Evolutionary conservation across 2,113 vertebrate species (phyloP).

Genomic region (Nerophis lumbriciformis): DNA sequence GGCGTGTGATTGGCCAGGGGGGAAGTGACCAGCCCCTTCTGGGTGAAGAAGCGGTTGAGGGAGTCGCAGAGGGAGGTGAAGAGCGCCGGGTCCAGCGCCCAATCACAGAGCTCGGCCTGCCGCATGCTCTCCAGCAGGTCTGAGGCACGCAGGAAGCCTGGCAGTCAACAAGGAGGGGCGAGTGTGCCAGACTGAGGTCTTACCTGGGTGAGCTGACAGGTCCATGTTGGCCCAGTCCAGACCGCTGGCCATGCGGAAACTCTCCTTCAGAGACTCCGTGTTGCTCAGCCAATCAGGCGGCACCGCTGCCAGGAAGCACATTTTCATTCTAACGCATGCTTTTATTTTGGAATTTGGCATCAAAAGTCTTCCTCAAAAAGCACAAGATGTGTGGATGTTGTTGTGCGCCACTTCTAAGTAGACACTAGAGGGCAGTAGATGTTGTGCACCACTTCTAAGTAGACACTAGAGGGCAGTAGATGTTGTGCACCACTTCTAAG

Average conservation of each 20-base stretch:
- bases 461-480: too few relatives aligned
- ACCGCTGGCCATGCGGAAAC: conserved; percentile 90
- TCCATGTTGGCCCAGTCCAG: conserved; percentile 97
- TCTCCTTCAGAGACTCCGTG: conserved; percentile 91
- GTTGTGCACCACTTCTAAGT: too few relatives aligned
- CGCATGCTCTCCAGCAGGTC: conserved; percentile 76
- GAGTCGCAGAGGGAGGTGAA: conserved; percentile 78
- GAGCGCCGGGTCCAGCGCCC: conserved; percentile 69
- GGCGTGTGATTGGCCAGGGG: conserved; percentile 45
- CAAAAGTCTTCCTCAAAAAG: too few relatives aligned
- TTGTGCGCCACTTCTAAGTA: too few relatives aligned
- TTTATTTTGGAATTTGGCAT: too few relatives aligned
- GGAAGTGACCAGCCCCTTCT: conserved; percentile 71
- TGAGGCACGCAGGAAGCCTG: conserved; percentile 22
- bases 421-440: too few relatives aligned
- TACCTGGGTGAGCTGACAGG: conserved; percentile 89
- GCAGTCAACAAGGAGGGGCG: too few relatives aligned
- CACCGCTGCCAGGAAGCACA: conserved; percentile 66
- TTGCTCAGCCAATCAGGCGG: conserved; percentile 89
- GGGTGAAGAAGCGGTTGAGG: conserved; percentile 75
- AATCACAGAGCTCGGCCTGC: conserved; percentile 74
- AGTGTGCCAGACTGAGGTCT: conserved; percentile 32
- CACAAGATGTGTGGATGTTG: too few relatives aligned
- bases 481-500: too few relatives aligned
- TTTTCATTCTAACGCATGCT: too few relatives aligned